These are phyloP conservation scores for Pycnonotus jocosus DNA, from an alignment of 2,113 vertebrate genomes.

Conservation along the genomic window DNA sequence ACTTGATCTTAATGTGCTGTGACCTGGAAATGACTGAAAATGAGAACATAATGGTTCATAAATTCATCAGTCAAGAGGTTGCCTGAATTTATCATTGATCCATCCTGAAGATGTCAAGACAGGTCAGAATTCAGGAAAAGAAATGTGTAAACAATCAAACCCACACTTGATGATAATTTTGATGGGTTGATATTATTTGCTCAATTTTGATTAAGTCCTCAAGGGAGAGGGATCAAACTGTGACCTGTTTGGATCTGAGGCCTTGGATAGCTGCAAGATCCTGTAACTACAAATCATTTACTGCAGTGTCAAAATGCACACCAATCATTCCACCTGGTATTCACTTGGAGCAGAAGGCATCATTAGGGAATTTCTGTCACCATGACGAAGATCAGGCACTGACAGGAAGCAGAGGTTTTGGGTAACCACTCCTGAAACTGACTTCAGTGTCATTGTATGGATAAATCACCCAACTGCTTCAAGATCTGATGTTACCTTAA, in stretches of 20 bases:
- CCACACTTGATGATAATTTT: neutral
- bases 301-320: neutral
- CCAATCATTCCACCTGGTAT: neutral
- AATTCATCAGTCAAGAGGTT: neutral
- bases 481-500: neutral
- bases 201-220: neutral
- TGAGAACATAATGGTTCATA: neutral
- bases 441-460: neutral
- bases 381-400: neutral
- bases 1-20: neutral
- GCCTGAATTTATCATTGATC: neutral
- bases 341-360: neutral
- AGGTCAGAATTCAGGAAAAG: neutral
- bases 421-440: neutral
- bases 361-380: neutral
- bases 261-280: neutral
- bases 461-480: neutral
- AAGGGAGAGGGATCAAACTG: neutral
- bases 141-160: neutral
- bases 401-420: neutral
- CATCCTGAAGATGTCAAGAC: neutral
- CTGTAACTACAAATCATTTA: neutral
- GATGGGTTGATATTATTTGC: neutral
- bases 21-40: neutral
- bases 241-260: neutral